A percentile compares a stretch with the other conserved stretches of the same genome.
These are phyloP conservation scores for Exocentrus adspersus DNA, from an alignment of 2,888 invertebrate species.

Conservation along the genomic window DNA sequence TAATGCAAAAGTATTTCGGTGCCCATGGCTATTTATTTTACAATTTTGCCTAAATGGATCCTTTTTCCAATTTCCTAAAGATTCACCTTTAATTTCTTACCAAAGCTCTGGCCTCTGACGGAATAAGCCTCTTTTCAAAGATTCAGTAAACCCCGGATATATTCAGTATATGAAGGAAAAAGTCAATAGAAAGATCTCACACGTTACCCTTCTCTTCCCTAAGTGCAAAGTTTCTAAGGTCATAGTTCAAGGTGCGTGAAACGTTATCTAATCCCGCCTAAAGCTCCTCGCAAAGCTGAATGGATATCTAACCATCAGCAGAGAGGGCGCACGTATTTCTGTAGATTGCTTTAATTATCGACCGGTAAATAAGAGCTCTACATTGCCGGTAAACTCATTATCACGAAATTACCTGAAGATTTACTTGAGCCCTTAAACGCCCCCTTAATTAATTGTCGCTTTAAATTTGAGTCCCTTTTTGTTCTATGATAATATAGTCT, in stretches of 20 bases:
- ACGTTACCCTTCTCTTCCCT: conserved; percentile 10
- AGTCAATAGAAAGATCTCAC: conserved; percentile 22
- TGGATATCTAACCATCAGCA: conserved; percentile 34
- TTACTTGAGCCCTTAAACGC: conserved; percentile 25
- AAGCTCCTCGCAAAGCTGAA: conserved; percentile 35
- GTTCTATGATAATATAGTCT: conserved; percentile 20
- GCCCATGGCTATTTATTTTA: no score
- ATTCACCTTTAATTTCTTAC: background rate
- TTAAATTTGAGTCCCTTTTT: conserved; percentile 27
- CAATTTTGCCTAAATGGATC: no score
- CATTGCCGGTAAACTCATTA: conserved; percentile 38
- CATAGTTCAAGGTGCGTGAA: conserved; percentile 44
- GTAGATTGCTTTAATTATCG: conserved; percentile 46
- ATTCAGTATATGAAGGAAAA: conserved; percentile 14
- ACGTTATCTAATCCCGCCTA: conserved; percentile 39
- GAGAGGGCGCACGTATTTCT: conserved; percentile 35
- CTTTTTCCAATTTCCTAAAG: background rate
- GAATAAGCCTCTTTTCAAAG: conserved; percentile 6
- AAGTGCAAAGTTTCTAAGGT: conserved; percentile 39
- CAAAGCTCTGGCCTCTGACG: background rate
- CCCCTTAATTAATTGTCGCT: conserved; percentile 31
- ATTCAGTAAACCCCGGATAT: conserved; percentile 6
- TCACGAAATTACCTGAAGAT: conserved; percentile 33
- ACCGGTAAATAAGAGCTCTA: conserved; percentile 42
- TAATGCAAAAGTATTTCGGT: no score